Evolutionary conservation across 1,140 invertebrate genomes (phyloP).

Genomic region (Leptopilina clavipes): DNA sequence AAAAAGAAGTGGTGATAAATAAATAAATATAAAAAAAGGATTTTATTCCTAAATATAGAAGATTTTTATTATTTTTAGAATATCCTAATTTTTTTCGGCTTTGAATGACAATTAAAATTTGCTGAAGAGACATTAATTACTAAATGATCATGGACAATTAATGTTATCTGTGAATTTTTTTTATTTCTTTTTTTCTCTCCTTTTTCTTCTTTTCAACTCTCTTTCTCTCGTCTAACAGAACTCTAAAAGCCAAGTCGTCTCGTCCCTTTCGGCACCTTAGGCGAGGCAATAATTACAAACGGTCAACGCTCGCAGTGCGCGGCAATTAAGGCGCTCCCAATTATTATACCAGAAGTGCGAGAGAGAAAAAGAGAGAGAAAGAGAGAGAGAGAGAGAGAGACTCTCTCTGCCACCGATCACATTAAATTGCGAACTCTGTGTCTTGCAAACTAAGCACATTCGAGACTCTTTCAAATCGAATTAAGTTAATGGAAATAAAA

Average conservation of each 20-base stretch:
- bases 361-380: conserved; percentile 9
- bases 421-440: conserved; percentile 39
- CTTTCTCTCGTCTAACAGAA: conserved; percentile 21
- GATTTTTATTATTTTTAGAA: no score
- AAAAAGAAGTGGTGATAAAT: no score
- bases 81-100: no score
- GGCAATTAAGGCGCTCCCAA: conserved; percentile 71
- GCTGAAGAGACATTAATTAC: neutral
- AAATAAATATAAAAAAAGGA: no score
- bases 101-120: no score
- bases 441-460: conserved; percentile 36
- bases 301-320: conserved; percentile 68
- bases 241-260: no score
- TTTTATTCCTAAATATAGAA: no score
- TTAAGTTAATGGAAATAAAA: neutral
- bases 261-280: conserved; percentile 60
- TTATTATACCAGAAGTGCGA: conserved; percentile 60
- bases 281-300: conserved; percentile 65
- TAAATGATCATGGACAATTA: neutral
- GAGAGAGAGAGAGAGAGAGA: conserved; percentile 33
- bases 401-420: conserved; percentile 43
- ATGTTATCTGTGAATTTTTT: neutral
- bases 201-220: neutral
- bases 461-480: conserved; percentile 30
- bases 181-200: neutral